phyloP scores from a whole-genome alignment of 1,140 invertebrate species.

The Monochamus saltuarius region DNA sequence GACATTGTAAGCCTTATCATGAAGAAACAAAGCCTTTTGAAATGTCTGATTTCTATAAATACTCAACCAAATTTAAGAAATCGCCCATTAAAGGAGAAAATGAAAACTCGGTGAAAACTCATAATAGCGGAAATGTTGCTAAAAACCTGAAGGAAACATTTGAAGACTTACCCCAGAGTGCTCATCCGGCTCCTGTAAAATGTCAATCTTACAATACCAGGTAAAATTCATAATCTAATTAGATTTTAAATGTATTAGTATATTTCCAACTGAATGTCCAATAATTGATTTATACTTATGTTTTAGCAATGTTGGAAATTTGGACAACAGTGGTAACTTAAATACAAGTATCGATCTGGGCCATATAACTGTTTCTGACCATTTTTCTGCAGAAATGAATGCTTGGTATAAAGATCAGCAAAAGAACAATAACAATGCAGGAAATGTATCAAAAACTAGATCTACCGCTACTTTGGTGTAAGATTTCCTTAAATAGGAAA shows the following conservation, averaged over 20 bases:
- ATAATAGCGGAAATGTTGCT: conserved; percentile 7
- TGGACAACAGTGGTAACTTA: conserved; percentile 27
- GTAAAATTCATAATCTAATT: conserved; percentile 7
- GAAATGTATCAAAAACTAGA: conserved; percentile 28
- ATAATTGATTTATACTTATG: conserved; percentile 19
- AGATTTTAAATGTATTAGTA: neutral
- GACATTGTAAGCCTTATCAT: conserved; percentile 87
- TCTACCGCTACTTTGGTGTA: conserved; percentile 49
- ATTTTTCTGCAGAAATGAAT: conserved; percentile 48
- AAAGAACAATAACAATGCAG: conserved; percentile 36
- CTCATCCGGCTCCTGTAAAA: neutral
- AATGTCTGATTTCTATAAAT: conserved; percentile 97
- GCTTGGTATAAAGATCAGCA: conserved; percentile 47
- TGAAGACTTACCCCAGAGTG: conserved; percentile 22
- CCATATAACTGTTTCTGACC: conserved; percentile 41
- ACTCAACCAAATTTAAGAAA: conserved; percentile 78
- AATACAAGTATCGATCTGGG: conserved; percentile 41
- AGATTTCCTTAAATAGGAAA: conserved; percentile 11
- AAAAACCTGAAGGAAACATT: conserved; percentile 34
- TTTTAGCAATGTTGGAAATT: conserved; percentile 12
- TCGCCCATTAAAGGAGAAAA: conserved; percentile 35
- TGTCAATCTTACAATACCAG: neutral
- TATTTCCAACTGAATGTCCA: neutral
- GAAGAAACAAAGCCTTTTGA: conserved; percentile 95
- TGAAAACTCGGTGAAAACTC: neutral